These are phyloP conservation scores for Muscina levida DNA, from an alignment of 2,888 invertebrate genomes.

Conservation along the genomic window DNA sequence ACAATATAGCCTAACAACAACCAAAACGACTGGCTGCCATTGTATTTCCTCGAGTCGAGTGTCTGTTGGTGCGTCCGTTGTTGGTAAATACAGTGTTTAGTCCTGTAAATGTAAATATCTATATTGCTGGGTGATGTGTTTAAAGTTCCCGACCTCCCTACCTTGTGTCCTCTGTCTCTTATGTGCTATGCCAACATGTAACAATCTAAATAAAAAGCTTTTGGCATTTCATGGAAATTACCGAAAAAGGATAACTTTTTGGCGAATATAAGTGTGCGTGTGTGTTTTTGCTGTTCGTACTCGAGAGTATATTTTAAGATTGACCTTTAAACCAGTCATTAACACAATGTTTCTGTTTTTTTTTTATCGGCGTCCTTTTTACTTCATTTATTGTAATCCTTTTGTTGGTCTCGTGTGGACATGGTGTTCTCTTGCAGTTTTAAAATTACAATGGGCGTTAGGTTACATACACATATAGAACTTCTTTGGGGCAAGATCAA, in stretches of 20 bases:
- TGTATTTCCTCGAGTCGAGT: conserved; percentile 51
- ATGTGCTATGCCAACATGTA: neutral
- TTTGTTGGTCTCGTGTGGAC: too few species aligned
- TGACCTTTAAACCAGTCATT: neutral
- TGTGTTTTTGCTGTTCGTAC: neutral
- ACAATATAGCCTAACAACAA: neutral
- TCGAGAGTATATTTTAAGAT: neutral
- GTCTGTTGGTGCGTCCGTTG: neutral
- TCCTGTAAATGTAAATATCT: conserved; percentile 28
- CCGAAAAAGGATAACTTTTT: neutral
- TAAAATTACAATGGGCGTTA: too few species aligned
- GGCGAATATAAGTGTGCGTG: neutral
- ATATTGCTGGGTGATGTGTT: neutral
- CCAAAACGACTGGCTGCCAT: too few species aligned
- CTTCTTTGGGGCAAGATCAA: too few species aligned
- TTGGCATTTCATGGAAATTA: neutral
- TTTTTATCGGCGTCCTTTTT: neutral
- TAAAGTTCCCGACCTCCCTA: too few species aligned
- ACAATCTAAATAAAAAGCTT: neutral
- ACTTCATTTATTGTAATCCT: too few species aligned
- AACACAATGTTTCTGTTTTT: neutral
- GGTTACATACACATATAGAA: too few species aligned
- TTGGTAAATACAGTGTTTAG: conserved; percentile 44
- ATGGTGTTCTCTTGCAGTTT: too few species aligned
- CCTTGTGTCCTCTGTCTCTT: too few species aligned